Base-by-base conservation (phyloP, 2,113 vertebrate species). In the Brachypodius melanocephalos region DNA sequence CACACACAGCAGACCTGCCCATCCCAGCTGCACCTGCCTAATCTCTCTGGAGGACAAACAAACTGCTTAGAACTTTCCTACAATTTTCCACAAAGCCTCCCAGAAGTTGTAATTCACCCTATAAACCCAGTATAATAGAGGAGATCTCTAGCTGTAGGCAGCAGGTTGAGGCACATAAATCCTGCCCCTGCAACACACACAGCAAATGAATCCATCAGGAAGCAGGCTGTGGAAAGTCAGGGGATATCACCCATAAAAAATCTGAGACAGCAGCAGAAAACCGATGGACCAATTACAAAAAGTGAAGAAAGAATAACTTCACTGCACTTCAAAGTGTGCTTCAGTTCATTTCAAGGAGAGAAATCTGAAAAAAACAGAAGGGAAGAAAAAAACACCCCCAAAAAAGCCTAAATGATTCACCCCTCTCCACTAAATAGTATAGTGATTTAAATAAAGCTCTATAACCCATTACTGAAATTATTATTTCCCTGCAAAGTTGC, bases 401-500 rank as follows among this genome's bases (percentile, higher is more conserved):
- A 80, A 83, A 84, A 52, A 12, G 10, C 46, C 46, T 55, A 52
- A 42, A 11, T 11, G 26, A 12, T 68, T 91, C 82, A 90, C 40
- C 58, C 29, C 36, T 80, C 79, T 82, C 57, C 46, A 57, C 46
- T 89, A 76, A 91, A 62, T 16, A 90, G 18, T n/a, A 40, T 12
- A 80, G 51, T 61, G 28, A 78, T 89, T 93, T 92, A 94, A 95
- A 91, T 95, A 89, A 95, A 96, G 73, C 28, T 81, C 67, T 92
- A 28, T 72, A 88, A 92, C 52, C 61, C 80, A 73, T 95, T 90
- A 88, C 87, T 49, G 62, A 88, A 95, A 87, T 93, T 89, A 90
- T 88, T 95, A 93, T 89, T 91, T 95, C 86, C 63, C 54, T 61
- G 73, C 67, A 88, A 94, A 94, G 59, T 51, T 69, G 74, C 85